These are phyloP conservation scores for Aldrovandia affinis DNA, from an alignment of 2,797 vertebrate species.

Conservation along the genomic window DNA sequence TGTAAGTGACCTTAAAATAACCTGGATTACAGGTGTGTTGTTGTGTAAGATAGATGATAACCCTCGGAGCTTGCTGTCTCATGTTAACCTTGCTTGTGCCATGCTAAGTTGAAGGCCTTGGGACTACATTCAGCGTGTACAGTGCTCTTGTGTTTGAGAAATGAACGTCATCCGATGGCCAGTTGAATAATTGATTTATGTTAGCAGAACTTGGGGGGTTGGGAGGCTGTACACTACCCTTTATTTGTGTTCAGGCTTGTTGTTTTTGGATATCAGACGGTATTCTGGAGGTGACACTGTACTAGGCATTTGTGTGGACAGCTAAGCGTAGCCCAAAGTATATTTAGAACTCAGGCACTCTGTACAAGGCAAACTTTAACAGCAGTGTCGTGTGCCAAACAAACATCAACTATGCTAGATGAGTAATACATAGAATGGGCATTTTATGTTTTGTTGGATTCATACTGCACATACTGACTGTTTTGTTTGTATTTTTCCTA, in stretches of 20 bases:
- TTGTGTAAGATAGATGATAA: constrained; percentile 16
- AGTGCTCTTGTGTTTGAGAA: neutral
- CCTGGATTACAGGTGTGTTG: constrained; percentile 64
- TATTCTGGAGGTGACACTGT: constrained; percentile 55
- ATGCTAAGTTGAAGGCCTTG: neutral
- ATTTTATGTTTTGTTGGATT: neutral
- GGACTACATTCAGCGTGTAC: neutral
- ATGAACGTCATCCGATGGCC: neutral
- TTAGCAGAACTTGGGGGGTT: neutral
- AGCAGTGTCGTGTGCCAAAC: constrained; percentile 37
- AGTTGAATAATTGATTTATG: neutral
- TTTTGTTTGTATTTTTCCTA: neutral
- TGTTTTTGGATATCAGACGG: constrained; percentile 59
- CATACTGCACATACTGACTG: neutral
- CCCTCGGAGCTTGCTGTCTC: neutral
- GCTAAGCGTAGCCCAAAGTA: constrained; percentile 65
- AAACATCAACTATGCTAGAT: constrained; percentile 28
- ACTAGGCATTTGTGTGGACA: constrained; percentile 46
- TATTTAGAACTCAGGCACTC: constrained; percentile 74
- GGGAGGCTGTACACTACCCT: constrained; percentile 41
- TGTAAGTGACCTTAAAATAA: constrained; percentile 76
- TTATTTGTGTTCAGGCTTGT: constrained; percentile 37
- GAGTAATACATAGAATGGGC: neutral
- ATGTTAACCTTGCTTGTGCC: constrained; percentile 17
- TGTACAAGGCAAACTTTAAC: constrained; percentile 62